A percentile compares a stretch with the other conserved stretches of the same genome.
phyloP scores from a whole-genome alignment of 2,888 invertebrate species.

The Lithophane ornitopus region DNA sequence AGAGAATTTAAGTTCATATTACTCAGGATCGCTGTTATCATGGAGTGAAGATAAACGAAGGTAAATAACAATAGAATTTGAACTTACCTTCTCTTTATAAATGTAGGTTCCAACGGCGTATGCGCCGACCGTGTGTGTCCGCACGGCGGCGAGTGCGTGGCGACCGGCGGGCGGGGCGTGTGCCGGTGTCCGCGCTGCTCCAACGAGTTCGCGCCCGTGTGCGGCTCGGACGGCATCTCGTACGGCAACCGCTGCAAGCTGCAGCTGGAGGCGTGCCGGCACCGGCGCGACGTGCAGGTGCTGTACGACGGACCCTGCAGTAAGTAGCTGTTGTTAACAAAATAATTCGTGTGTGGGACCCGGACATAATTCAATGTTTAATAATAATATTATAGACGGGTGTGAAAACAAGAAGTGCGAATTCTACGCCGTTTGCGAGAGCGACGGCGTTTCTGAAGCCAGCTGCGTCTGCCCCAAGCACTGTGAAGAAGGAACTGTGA shows the following conservation, averaged over 20 bases:
- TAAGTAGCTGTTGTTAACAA: slow-evolving; percentile 87
- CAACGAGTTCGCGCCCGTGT: slow-evolving; percentile 96
- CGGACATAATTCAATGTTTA: not conserved
- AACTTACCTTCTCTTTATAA: not conserved
- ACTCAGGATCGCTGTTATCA: not conserved
- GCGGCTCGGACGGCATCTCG: slow-evolving; percentile 95
- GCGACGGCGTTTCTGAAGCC: slow-evolving; percentile 90
- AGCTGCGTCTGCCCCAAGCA: slow-evolving; percentile 92
- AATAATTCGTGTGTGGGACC: not conserved
- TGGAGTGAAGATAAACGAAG: not conserved
- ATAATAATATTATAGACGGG: slow-evolving; percentile 90
- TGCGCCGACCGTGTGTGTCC: slow-evolving; percentile 94
- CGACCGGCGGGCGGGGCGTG: slow-evolving; percentile 93
- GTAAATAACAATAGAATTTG: not conserved
- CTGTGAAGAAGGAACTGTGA: slow-evolving; percentile 90
- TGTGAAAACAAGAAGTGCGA: slow-evolving; percentile 95
- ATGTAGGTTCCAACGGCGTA: slow-evolving; percentile 91
- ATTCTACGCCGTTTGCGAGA: slow-evolving; percentile 94
- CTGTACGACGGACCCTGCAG: slow-evolving; percentile 96
- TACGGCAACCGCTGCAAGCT: slow-evolving; percentile 96
- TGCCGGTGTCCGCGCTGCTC: slow-evolving; percentile 97
- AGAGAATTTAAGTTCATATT: not conserved
- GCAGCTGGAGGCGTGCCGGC: slow-evolving; percentile 94
- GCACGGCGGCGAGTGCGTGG: slow-evolving; percentile 92
- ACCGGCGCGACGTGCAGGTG: slow-evolving; percentile 93